Conservation (phyloP, 2,888 invertebrate species). For the Thymelicus lineola region DNA sequence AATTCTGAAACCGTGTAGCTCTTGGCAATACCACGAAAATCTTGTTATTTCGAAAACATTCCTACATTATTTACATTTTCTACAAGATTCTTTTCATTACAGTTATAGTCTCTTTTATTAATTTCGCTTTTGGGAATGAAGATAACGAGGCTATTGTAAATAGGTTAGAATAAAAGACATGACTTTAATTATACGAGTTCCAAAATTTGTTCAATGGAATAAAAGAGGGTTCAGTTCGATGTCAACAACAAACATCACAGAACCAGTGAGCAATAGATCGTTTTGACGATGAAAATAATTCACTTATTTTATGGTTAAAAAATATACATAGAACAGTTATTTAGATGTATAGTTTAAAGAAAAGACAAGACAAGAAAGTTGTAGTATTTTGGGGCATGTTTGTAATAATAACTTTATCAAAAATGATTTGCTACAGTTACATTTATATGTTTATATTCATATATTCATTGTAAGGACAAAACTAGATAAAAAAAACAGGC, state of each 20-base stretch:
- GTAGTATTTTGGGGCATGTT: too few species aligned
- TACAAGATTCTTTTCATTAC: constrained; percentile 22
- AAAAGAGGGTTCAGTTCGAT: constrained; percentile 16
- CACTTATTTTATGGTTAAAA: too few species aligned
- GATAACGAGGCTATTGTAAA: constrained; percentile 26
- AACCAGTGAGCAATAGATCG: constrained; percentile 13
- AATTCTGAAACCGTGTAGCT: not conserved
- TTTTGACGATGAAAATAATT: too few species aligned
- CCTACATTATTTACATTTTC: constrained; percentile 1
- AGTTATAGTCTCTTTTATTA: constrained; percentile 30
- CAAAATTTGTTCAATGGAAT: constrained; percentile 22
- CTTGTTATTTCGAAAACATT: not conserved
- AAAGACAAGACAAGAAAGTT: too few species aligned
- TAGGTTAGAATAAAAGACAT: constrained; percentile 21
- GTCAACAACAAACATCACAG: constrained; percentile 9
- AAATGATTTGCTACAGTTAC: too few species aligned
- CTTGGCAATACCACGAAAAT: not conserved
- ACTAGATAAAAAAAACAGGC: too few species aligned
- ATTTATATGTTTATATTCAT: too few species aligned
- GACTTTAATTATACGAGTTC: constrained; percentile 31
- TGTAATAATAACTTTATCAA: too few species aligned
- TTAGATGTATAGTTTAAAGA: too few species aligned
- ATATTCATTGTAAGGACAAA: too few species aligned
- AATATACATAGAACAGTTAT: too few species aligned
- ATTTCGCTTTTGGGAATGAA: constrained; percentile 23